Base-by-base conservation (phyloP, 2,797 vertebrate species). In the Sebastes taczanowskii region DNA sequence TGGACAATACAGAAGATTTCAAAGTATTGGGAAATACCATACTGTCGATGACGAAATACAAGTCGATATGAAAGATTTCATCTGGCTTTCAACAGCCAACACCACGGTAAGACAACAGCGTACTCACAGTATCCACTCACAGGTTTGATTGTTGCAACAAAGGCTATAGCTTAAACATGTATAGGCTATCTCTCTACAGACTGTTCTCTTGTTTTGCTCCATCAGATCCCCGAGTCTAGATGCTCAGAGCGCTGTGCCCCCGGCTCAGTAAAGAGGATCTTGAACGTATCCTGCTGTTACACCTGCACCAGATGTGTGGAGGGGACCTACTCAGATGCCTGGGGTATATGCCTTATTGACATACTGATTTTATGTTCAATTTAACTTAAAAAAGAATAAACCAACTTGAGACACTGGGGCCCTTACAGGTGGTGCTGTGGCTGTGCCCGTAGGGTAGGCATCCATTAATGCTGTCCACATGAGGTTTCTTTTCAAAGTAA, bases 261-360 rank as follows among this genome's bases (percentile, higher is more conserved):
- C 29, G 95, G 95, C 11, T 81, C 46, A 0, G 70, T 80, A 16
- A 95, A 92, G 86, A 92, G 92, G 78, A 91, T 94, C n/a, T 77
- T 81, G 14, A 91, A 92, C 7, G 62, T 76, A 16, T 91, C 84
- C 64, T 96, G 95, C 69, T 96, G 95, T 77, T 93, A 94, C 74
- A 87, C 72, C 18, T 95, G 95, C 73, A 88, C 42, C 11, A 5
- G 4, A 0, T 96, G 95, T 82, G 11, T 18, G 11, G 93, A 91
- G 62, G 95, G 95, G 11, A 92, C 86, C 25, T 95, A 88, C 63
- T 80, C 93, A 27, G 88, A 93, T 82, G 18, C 0, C 16, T 59
- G 32, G 11, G 94, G 95, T 95, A 84, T 73, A 84, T 74, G 91
- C 5, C 11, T 66, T 3, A 18, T 20, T 46, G 4, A 49, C 6